These are phyloP conservation scores for Tetranychus piercei DNA, from an alignment of 2,888 invertebrate species.

Conservation along the genomic window DNA sequence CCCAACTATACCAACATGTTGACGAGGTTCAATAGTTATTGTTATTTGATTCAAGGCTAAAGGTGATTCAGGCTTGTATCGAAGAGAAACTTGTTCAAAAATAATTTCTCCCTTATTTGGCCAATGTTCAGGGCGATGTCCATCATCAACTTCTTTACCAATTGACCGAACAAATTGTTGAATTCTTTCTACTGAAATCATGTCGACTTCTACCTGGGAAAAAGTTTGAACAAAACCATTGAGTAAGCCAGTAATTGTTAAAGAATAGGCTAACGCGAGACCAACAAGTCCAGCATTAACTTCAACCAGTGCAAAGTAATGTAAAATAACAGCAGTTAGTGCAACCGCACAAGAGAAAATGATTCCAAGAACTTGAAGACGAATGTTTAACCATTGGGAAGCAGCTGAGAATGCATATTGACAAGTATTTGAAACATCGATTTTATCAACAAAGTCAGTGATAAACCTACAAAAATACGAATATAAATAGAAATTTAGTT, in stretches of 20 bases:
- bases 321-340: slow-evolving; percentile 54
- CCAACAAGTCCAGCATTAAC: slow-evolving; percentile 62
- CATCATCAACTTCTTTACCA: slow-evolving; percentile 26
- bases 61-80: slow-evolving; percentile 43
- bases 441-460: slow-evolving; percentile 35
- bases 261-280: slow-evolving; percentile 75
- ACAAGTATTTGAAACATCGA: slow-evolving; percentile 60
- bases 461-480: slow-evolving; percentile 31
- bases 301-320: slow-evolving; percentile 50
- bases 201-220: slow-evolving; percentile 83
- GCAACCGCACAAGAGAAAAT: slow-evolving; percentile 48
- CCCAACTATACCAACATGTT: slow-evolving; percentile 69
- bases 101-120: slow-evolving; percentile 50
- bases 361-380: slow-evolving; percentile 63
- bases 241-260: slow-evolving; percentile 67
- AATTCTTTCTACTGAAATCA: slow-evolving; percentile 78
- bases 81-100: slow-evolving; percentile 53
- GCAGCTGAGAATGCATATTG: slow-evolving; percentile 62
- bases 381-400: slow-evolving; percentile 65
- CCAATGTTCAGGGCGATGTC: slow-evolving; percentile 29
- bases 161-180: slow-evolving; percentile 54
- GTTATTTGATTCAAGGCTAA: slow-evolving; percentile 46
- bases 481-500: slow-evolving; percentile 2
- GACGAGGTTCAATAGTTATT: slow-evolving; percentile 63
- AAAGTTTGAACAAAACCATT: slow-evolving; percentile 71